A percentile compares a stretch with the other conserved stretches of the same genome.
phyloP scores from a whole-genome alignment of 1,140 invertebrate genomes.

The Caenorhabditis briggsae region DNA sequence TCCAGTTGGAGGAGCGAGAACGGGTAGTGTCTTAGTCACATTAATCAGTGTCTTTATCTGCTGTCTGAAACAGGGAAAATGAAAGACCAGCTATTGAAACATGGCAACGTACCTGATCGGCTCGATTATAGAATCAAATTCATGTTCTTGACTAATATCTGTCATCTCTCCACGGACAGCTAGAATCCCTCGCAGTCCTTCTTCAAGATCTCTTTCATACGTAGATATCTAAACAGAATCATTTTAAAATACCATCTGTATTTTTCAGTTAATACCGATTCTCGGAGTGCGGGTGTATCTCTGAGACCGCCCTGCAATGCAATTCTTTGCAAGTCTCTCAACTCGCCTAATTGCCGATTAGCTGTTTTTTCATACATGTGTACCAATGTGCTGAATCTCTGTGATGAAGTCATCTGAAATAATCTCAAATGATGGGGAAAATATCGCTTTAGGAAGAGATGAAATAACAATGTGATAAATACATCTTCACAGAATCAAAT shows the following conservation, averaged over 20 bases:
- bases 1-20: background rate
- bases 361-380: conserved; percentile 18
- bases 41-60: conserved; percentile 26
- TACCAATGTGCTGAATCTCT: background rate
- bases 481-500: background rate
- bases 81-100: background rate
- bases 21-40: conserved; percentile 22
- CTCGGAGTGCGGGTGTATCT: conserved; percentile 16
- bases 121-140: conserved; percentile 62
- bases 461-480: background rate
- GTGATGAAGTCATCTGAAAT: conserved; percentile 19
- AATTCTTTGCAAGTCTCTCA: conserved; percentile 1
- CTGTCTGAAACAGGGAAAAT: conserved; percentile 13
- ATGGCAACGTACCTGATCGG: conserved; percentile 49
- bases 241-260: background rate
- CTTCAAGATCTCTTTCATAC: conserved; percentile 33
- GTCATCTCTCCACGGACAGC: conserved; percentile 56
- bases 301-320: conserved; percentile 10
- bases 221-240: background rate
- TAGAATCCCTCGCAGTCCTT: conserved; percentile 63
- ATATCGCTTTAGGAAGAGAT: background rate
- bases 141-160: conserved; percentile 46
- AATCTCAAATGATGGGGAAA: background rate
- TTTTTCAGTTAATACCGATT: background rate
- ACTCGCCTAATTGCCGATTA: background rate